phyloP scores from a whole-genome alignment of 2,888 invertebrate species.

The Caenorhabditis becei region DNA sequence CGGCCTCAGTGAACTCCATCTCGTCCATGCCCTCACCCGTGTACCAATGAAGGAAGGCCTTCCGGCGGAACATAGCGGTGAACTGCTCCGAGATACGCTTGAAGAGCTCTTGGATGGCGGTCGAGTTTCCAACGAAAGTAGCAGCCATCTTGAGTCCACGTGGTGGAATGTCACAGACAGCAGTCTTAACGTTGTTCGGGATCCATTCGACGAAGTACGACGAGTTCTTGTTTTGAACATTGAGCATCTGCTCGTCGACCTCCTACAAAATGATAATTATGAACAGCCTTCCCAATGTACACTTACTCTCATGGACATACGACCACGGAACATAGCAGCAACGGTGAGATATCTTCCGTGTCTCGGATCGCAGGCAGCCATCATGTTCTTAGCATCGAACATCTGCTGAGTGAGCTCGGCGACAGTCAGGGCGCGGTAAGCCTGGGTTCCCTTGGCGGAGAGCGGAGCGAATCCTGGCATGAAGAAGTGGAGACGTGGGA shows the following conservation, averaged over 20 bases:
- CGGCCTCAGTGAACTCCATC: constrained; percentile 96
- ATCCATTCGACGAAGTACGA: constrained; percentile 92
- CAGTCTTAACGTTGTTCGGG: constrained; percentile 93
- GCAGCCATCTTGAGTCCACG: constrained; percentile 93
- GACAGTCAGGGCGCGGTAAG: constrained; percentile 86
- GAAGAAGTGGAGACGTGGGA: constrained; percentile 88
- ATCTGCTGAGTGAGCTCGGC: constrained; percentile 88
- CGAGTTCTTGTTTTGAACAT: constrained; percentile 95
- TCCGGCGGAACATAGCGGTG: constrained; percentile 94
- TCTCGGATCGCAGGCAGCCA: constrained; percentile 84
- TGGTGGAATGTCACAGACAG: constrained; percentile 92
- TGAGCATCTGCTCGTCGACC: constrained; percentile 92
- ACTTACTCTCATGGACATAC: constrained; percentile 84
- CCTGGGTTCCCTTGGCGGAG: constrained; percentile 87
- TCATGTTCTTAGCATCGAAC: constrained; percentile 85
- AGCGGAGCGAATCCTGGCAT: constrained; percentile 90
- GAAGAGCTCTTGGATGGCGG: constrained; percentile 93
- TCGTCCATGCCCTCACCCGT: constrained; percentile 98
- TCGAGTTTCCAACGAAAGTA: constrained; percentile 93
- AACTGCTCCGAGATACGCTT: constrained; percentile 93
- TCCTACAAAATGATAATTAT: constrained; percentile 81
- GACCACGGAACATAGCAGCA: constrained; percentile 85
- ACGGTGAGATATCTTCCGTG: constrained; percentile 85
- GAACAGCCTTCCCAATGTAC: background rate
- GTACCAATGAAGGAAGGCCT: constrained; percentile 97